Percentiles rank a stretch among this genome's conserved stretches.
phyloP scores from a whole-genome alignment of 2,113 vertebrate genomes.

The Sarotherodon lohbergeri region DNA sequence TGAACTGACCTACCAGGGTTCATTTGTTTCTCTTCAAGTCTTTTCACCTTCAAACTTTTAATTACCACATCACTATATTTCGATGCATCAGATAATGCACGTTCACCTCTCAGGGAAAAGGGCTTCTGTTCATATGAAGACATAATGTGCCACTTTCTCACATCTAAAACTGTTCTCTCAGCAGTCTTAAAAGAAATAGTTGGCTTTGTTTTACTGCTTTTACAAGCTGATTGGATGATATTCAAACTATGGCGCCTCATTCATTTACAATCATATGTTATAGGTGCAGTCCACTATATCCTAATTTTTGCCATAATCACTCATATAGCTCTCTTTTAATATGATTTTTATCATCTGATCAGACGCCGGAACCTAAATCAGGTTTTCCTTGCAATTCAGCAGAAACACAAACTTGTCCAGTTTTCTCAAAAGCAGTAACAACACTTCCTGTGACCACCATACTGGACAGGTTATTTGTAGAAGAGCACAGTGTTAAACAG shows the following conservation, averaged over 20 bases:
- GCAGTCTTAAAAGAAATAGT: background rate
- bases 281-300: rapidly evolving
- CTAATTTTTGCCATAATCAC: background rate
- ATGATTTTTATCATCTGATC: background rate
- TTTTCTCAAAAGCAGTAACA: background rate
- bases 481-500: background rate
- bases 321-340: background rate
- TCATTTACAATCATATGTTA: background rate
- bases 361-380: rapidly evolving
- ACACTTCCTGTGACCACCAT: background rate
- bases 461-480: background rate
- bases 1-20: background rate
- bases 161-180: background rate
- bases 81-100: background rate
- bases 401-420: background rate
- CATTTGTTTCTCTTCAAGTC: background rate
- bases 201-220: background rate
- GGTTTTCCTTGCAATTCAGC: background rate
- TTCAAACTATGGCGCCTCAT: background rate
- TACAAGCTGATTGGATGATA: background rate
- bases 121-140: no score
- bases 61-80: background rate
- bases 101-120: background rate
- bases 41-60: background rate
- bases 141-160: background rate